These are phyloP conservation scores for Malacoctenus gilli DNA, from an alignment of 2,797 vertebrate genomes.

Conservation along the genomic window DNA sequence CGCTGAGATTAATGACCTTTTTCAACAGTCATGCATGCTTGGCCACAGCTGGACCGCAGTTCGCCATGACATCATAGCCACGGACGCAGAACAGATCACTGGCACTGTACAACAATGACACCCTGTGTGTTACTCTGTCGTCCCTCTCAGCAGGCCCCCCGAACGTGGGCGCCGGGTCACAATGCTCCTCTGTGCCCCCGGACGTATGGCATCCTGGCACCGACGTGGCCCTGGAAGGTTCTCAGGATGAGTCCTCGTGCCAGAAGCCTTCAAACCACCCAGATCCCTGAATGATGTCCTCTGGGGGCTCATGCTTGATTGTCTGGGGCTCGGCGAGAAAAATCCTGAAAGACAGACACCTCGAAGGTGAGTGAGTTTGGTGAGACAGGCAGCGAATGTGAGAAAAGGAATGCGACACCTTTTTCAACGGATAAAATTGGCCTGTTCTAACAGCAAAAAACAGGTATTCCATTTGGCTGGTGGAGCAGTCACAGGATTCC, in stretches of 20 bases:
- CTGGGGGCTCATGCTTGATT: conserved; percentile 32
- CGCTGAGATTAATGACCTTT: conserved; percentile 23
- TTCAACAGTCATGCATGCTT: conserved; percentile 38
- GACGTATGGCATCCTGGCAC: conserved; percentile 69
- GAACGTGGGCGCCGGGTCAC: conserved; percentile 65
- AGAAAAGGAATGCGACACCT: conserved; percentile 23
- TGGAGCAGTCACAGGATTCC: conserved; percentile 27
- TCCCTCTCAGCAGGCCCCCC: conserved; percentile 59
- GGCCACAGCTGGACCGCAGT: conserved; percentile 68
- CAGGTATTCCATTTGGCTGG: conserved; percentile 23
- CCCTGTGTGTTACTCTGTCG: conserved; percentile 64
- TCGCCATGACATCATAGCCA: conserved; percentile 59
- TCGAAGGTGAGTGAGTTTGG: conserved; percentile 47
- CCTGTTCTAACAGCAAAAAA: conserved; percentile 10
- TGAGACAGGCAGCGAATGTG: conserved; percentile 10
- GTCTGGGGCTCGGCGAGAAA: conserved; percentile 36
- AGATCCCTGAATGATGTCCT: conserved; percentile 39
- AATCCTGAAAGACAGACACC: conserved; percentile 26
- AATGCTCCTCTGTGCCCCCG: conserved; percentile 71
- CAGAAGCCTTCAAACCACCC: conserved; percentile 49
- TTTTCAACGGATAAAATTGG: conserved; percentile 16
- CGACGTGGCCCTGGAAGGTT: conserved; percentile 50
- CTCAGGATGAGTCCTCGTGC: conserved; percentile 32
- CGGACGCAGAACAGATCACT: conserved; percentile 50
- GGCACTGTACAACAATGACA: conserved; percentile 65